Evolutionary conservation across 1,140 invertebrate species (phyloP).

Genomic region (Ptiloglossa arizonensis): DNA sequence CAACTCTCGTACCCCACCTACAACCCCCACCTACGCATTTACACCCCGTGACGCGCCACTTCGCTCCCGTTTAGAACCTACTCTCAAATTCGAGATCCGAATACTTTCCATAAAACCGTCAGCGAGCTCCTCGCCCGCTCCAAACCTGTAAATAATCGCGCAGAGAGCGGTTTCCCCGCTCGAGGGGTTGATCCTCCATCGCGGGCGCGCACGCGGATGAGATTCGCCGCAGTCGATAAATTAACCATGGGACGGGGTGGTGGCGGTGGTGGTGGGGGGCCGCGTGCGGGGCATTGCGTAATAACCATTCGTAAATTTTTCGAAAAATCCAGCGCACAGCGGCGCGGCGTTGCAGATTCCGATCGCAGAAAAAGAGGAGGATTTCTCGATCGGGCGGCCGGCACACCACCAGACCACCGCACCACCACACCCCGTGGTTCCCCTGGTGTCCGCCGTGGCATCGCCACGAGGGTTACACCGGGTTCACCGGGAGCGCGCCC

Average conservation of each 20-base stretch:
- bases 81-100: too few species aligned
- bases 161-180: neutral
- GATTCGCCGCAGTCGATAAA: conserved; percentile 21
- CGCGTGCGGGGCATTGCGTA: conserved; percentile 31
- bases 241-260: conserved; percentile 1
- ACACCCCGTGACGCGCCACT: too few species aligned
- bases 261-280: too few species aligned
- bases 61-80: too few species aligned
- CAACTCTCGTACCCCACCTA: too few species aligned
- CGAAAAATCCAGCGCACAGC: conserved; percentile 17
- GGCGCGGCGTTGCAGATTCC: conserved; percentile 19
- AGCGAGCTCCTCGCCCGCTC: too few species aligned
- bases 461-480: conserved; percentile 62
- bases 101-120: too few species aligned
- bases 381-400: conserved; percentile 58
- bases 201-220: conserved; percentile 3
- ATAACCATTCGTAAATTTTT: conserved; percentile 38
- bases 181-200: conserved; percentile 3
- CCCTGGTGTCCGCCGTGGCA: conserved; percentile 28
- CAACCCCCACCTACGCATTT: too few species aligned
- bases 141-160: neutral
- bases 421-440: conserved; percentile 57
- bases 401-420: too few species aligned
- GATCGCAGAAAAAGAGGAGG: conserved; percentile 54
- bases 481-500: conserved; percentile 54